Evolutionary conservation across 35 echinoderm and acorn worm genomes (phyloP), one percentile per base, ranked within the genome.

Genomic region (Ophiothrix spiculata): DNA sequence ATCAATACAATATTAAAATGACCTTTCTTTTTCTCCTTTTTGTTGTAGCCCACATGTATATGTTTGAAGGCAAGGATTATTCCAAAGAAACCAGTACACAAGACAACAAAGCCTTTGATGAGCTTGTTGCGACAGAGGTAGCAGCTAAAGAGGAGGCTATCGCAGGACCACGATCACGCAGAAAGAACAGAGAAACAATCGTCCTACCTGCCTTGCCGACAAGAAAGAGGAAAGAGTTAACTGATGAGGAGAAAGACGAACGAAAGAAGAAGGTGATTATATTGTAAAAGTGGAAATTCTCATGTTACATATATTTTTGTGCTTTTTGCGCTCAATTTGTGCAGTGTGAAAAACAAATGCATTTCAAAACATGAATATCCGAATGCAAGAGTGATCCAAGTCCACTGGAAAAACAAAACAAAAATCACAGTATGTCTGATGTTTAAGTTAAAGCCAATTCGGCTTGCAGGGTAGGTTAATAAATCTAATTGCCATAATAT

Each of bases 11-110:
- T 63, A 8, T 34, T 31, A 36, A 6, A 33, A 33, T 84, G 14
- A 56, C 29, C 8, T 6, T 14, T 37, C 29, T 19, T 81, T 46
- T 1, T 81, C 32, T 34, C 39, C 2, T 79, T 81, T 64, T 33
- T 35, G 36, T 16, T 38, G 19, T 79, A 94, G 92, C 80, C 86
- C 91, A 93, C 86, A 94, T 98, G 88, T 98, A 98, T 64, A 91
- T 98, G 84, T 98, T 98, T 98, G 95, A 98, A 79, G 95, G 95
- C 1, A 98, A 93, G 36, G 95, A 98, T 56, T 98, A 98, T 75
- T 98, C 95, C 38, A 98, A 98, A 38, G 95, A 93, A 82, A 85
- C 95, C 0, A 82, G 78, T 73, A 69, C 86, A 35, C 75, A 85
- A 39, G 95, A 93, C 73, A 82, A 84, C 78, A 87, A 98, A 36